phyloP scores from a whole-genome alignment of 1,140 invertebrate species.

The Trinorchestia longiramus region DNA sequence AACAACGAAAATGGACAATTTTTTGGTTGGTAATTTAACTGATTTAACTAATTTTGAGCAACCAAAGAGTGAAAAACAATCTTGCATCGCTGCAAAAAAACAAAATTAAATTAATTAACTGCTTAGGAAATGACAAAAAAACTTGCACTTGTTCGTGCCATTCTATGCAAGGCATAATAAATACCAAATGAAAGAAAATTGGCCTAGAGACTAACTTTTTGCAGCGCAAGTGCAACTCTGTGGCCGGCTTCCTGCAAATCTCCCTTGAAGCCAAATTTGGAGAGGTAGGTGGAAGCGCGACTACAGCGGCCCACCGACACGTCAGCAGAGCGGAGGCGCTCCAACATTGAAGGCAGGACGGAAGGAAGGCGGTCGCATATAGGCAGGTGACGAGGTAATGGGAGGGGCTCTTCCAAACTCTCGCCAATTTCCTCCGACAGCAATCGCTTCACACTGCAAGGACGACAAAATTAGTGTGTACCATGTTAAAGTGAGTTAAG shows the following conservation, averaged over 20 bases:
- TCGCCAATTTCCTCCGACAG: constrained; percentile 76
- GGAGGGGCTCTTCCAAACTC: constrained; percentile 75
- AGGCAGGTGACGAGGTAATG: constrained; percentile 82
- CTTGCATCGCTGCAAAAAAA: no score
- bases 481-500: not conserved
- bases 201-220: constrained; percentile 73
- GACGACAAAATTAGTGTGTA: not conserved
- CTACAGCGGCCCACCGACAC: constrained; percentile 57
- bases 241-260: constrained; percentile 82
- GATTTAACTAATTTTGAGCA: no score
- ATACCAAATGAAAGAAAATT: not conserved
- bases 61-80: no score
- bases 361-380: constrained; percentile 73
- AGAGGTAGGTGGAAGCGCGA: constrained; percentile 72
- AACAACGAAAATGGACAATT: not conserved
- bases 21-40: no score
- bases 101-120: not conserved
- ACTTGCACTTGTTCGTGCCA: no score
- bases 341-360: not conserved
- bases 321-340: constrained; percentile 8
- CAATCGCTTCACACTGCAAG: constrained; percentile 70
- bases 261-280: constrained; percentile 73
- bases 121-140: not conserved
- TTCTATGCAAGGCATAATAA: not conserved
- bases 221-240: constrained; percentile 79